Percentiles rank a stretch among this genome's conserved stretches.
Conservation (phyloP, 2,888 invertebrate genomes). For the Periphyllus acericola region DNA sequence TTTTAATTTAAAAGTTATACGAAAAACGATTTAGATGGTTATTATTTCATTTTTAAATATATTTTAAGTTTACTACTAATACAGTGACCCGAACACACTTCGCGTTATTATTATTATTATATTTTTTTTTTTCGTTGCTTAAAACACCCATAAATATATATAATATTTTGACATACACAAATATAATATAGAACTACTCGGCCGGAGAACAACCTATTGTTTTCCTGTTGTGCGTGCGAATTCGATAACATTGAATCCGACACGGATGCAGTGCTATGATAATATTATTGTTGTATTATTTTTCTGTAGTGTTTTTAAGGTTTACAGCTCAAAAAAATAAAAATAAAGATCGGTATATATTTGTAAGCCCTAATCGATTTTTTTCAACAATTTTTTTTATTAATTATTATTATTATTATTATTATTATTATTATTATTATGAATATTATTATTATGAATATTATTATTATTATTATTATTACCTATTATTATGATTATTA, state of each 20-base stretch:
- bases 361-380: slow-evolving; percentile 21
- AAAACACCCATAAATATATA: slow-evolving; percentile 7
- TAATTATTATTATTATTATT: slow-evolving; percentile 19
- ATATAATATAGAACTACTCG: slow-evolving; percentile 5
- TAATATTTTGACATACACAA: not conserved
- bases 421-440: slow-evolving; percentile 20
- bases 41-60: slow-evolving; percentile 32
- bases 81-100: not conserved
- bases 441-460: slow-evolving; percentile 21
- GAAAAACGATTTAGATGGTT: slow-evolving; percentile 17
- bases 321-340: slow-evolving; percentile 51
- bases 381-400: not conserved
- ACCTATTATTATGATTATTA: slow-evolving; percentile 36
- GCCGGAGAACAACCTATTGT: not conserved
- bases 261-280: slow-evolving; percentile 28
- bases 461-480: slow-evolving; percentile 41
- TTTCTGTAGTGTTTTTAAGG: slow-evolving; percentile 31
- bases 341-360: not conserved
- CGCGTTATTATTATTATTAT: slow-evolving; percentile 11
- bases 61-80: slow-evolving; percentile 27
- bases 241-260: slow-evolving; percentile 32
- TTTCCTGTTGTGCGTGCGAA: slow-evolving; percentile 22
- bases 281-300: slow-evolving; percentile 45
- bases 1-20: not conserved
- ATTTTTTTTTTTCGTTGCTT: slow-evolving; percentile 21